These are phyloP conservation scores for Ectropis crepuscularia DNA, from an alignment of 2,888 invertebrate genomes.

Conservation along the genomic window DNA sequence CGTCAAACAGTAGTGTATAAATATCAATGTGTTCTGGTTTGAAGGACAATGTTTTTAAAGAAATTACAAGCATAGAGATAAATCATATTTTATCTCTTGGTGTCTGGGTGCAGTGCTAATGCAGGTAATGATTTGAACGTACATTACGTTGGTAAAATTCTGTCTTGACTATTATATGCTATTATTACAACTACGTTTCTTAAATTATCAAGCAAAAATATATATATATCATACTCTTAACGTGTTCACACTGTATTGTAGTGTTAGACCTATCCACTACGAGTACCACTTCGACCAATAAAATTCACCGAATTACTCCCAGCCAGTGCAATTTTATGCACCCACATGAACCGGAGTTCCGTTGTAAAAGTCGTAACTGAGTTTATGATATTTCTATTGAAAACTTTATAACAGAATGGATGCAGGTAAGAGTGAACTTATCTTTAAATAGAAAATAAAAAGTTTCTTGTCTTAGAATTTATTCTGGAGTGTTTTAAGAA, in stretches of 20 bases:
- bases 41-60: too few relatives aligned
- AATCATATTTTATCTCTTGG: too few relatives aligned
- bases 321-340: slow-evolving; percentile 63
- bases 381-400: slow-evolving; percentile 56
- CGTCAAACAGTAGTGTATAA: too few relatives aligned
- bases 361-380: slow-evolving; percentile 49
- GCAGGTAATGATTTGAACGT: too few relatives aligned
- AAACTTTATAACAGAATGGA: slow-evolving; percentile 47
- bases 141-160: too few relatives aligned
- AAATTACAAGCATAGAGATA: too few relatives aligned
- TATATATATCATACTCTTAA: neutral
- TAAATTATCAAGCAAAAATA: too few relatives aligned
- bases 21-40: too few relatives aligned
- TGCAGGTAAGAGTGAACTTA: slow-evolving; percentile 45
- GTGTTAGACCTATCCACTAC: slow-evolving; percentile 22
- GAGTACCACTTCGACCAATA: slow-evolving; percentile 61
- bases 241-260: slow-evolving; percentile 16
- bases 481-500: slow-evolving; percentile 38
- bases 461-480: slow-evolving; percentile 40
- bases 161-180: too few relatives aligned
- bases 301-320: slow-evolving; percentile 76
- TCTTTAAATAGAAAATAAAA: slow-evolving; percentile 45
- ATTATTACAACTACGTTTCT: too few relatives aligned
- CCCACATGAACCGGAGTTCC: slow-evolving; percentile 42
- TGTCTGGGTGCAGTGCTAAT: too few relatives aligned